Conservation (phyloP, 2,797 vertebrate genomes). For the Sebastes umbrosus region DNA sequence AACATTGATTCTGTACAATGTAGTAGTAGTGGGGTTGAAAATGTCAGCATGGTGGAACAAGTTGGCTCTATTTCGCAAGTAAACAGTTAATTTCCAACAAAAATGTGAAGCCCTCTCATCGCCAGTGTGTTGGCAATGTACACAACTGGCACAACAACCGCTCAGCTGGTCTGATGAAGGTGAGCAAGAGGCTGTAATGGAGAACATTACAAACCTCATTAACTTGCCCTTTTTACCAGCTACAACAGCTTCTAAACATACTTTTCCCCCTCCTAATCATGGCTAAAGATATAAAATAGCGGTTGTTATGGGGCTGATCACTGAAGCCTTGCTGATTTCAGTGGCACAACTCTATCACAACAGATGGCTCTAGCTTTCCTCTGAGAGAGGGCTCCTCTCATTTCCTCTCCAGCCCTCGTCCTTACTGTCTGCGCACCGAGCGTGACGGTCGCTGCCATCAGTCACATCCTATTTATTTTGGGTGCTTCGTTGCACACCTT, state of each 20-base stretch:
- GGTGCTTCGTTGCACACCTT: constrained; percentile 67
- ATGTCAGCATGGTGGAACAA: background rate
- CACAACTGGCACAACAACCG: background rate
- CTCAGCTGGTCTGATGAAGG: background rate
- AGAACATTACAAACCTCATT: background rate
- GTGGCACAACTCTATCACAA: constrained; percentile 42
- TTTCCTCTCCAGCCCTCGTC: constrained; percentile 58
- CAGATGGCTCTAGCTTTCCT: constrained; percentile 50
- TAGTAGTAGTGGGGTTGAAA: background rate
- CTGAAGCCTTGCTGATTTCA: constrained; percentile 27
- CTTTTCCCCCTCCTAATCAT: background rate
- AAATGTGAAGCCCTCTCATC: background rate
- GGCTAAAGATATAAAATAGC: constrained; percentile 6
- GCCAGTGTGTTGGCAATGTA: background rate
- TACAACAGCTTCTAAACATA: background rate
- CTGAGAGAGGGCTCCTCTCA: constrained; percentile 49
- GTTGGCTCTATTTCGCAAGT: background rate
- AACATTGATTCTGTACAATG: background rate
- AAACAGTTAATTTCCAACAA: background rate
- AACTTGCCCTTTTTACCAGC: background rate
- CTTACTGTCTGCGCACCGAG: constrained; percentile 56
- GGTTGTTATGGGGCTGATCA: constrained; percentile 15
- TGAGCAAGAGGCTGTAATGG: background rate
- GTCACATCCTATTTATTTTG: constrained; percentile 79
- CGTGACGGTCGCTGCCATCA: constrained; percentile 71